Evolutionary conservation across 2,797 vertebrate genomes (phyloP).

Genomic region (Falco columbarius): DNA sequence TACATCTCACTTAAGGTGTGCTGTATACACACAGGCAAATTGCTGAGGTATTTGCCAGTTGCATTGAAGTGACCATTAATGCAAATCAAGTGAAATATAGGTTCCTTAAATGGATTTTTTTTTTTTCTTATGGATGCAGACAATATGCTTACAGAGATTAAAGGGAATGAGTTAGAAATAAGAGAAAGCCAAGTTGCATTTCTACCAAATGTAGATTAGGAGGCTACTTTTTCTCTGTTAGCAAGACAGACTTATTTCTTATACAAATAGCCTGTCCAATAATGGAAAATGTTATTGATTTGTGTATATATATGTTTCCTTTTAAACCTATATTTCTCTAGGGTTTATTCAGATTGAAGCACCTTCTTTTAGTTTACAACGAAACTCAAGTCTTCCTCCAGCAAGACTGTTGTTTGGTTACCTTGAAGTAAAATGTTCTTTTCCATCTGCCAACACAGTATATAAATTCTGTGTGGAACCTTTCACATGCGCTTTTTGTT

Average conservation of each 20-base stretch:
- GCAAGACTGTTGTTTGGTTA: background rate
- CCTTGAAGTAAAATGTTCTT: background rate
- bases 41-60: background rate
- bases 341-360: background rate
- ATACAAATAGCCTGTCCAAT: background rate
- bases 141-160: background rate
- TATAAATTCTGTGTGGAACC: background rate
- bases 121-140: background rate
- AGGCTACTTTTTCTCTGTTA: background rate
- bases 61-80: background rate
- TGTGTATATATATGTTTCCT: background rate
- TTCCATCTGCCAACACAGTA: background rate
- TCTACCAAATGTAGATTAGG: background rate
- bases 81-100: background rate
- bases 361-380: background rate
- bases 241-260: background rate
- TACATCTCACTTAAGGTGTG: fast-evolving
- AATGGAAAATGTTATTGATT: background rate
- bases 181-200: background rate
- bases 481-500: background rate
- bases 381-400: background rate
- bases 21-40: background rate
- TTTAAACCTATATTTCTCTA: background rate
- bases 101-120: background rate
- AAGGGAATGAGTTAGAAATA: background rate